Evolutionary conservation across 1,140 invertebrate genomes (phyloP).

Genomic region (Chrysopa pallens): DNA sequence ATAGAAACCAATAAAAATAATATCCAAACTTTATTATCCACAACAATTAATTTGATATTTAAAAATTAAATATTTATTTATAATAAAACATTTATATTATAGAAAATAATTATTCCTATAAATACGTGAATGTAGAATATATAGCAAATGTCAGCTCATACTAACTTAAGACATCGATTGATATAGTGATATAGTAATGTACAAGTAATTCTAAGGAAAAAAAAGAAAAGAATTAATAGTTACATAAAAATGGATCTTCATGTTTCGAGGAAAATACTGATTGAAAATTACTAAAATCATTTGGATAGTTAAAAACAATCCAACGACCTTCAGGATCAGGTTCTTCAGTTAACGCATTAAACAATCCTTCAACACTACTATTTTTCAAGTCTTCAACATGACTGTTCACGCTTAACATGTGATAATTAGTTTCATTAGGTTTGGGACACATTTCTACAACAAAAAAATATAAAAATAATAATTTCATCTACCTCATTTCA

Average conservation of each 20-base stretch:
- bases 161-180: no score
- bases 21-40: no score
- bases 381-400: constrained; percentile 66
- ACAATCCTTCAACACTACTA: constrained; percentile 66
- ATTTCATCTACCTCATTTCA: no score
- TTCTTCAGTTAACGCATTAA: constrained; percentile 61
- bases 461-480: constrained; percentile 11
- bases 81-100: no score
- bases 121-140: no score
- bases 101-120: no score
- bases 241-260: not conserved
- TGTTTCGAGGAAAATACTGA: constrained; percentile 5
- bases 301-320: constrained; percentile 59
- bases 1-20: no score
- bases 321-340: constrained; percentile 54
- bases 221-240: not conserved
- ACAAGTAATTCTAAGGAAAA: not conserved
- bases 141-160: no score
- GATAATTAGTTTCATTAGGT: constrained; percentile 45
- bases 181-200: no score
- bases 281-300: constrained; percentile 37
- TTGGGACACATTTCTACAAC: constrained; percentile 78
- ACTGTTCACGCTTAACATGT: constrained; percentile 54
- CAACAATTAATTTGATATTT: no score
- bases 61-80: no score